A percentile compares a stretch with the other conserved stretches of the same genome.
phyloP scores from a whole-genome alignment of 1,140 invertebrate species.

The Rhizoglyphus robini region DNA sequence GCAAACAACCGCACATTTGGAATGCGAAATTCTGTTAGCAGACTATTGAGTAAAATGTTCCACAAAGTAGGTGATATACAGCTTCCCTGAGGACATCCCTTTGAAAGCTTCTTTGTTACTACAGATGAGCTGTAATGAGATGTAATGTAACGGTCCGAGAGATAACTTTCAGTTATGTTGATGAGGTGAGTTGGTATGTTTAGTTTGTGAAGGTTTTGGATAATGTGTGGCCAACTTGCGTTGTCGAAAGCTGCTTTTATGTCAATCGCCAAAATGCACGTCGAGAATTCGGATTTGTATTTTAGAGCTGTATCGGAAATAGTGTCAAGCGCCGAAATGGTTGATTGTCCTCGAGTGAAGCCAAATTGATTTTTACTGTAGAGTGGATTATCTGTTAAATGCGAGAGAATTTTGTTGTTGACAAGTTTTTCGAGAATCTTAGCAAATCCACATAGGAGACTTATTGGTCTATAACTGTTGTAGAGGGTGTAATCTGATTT shows the following conservation, averaged over 20 bases:
- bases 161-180: background rate
- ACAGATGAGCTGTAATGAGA: background rate
- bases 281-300: background rate
- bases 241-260: constrained; percentile 6
- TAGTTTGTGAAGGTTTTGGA: background rate
- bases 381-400: background rate
- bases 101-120: background rate
- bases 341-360: background rate
- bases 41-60: background rate
- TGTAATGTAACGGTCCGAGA: background rate
- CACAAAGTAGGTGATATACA: background rate
- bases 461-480: background rate
- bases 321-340: background rate
- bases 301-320: background rate
- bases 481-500: background rate
- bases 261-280: background rate
- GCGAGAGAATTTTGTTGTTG: background rate
- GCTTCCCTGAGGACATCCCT: constrained; percentile 6
- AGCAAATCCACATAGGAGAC: background rate
- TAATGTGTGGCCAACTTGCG: background rate
- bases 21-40: background rate
- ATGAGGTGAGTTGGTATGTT: background rate
- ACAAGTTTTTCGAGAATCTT: constrained; percentile 3
- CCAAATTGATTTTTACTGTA: background rate
- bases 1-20: background rate